Percentiles rank a stretch among this genome's conserved stretches.
Conservation (phyloP, 2,797 vertebrate genomes). For the Moxostoma hubbsi region DNA sequence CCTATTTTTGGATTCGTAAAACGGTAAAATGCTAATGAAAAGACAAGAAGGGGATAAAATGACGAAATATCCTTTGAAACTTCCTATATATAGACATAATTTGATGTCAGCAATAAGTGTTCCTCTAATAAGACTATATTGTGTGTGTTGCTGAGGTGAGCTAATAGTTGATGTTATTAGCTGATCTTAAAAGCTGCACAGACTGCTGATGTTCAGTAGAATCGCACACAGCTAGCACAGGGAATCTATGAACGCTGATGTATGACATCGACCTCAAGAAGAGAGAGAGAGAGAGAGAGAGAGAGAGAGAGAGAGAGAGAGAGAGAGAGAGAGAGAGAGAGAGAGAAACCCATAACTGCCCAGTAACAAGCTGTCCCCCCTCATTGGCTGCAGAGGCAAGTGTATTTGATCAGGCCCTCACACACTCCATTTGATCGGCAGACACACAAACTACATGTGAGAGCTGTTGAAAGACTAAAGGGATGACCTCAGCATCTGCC, state of each 20-base stretch:
- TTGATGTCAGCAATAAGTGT: conserved; percentile 7
- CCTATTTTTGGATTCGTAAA: not conserved
- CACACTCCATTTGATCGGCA: conserved; percentile 67
- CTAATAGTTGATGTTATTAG: conserved; percentile 64
- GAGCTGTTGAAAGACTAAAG: conserved; percentile 46
- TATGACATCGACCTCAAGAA: conserved; percentile 77
- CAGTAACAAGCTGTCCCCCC: conserved; percentile 75
- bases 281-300: conserved; percentile 55
- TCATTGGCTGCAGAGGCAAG: conserved; percentile 75
- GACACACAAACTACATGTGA: conserved; percentile 65
- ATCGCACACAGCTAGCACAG: conserved; percentile 70
- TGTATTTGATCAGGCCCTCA: conserved; percentile 75
- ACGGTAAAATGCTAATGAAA: not conserved
- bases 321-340: conserved; percentile 21
- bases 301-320: conserved; percentile 61
- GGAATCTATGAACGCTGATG: conserved; percentile 76
- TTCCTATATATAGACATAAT: conserved; percentile 1
- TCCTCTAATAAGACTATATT: conserved; percentile 20
- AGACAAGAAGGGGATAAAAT: not conserved
- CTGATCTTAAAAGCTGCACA: conserved; percentile 74
- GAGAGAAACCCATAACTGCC: conserved; percentile 75
- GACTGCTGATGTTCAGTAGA: conserved; percentile 72
- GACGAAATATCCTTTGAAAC: not conserved
- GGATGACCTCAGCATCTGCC: conserved; percentile 30
- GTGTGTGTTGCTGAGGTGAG: conserved; percentile 55